Evolutionary conservation across 2,113 vertebrate species (phyloP).

Genomic region (Otolemur garnettii): DNA sequence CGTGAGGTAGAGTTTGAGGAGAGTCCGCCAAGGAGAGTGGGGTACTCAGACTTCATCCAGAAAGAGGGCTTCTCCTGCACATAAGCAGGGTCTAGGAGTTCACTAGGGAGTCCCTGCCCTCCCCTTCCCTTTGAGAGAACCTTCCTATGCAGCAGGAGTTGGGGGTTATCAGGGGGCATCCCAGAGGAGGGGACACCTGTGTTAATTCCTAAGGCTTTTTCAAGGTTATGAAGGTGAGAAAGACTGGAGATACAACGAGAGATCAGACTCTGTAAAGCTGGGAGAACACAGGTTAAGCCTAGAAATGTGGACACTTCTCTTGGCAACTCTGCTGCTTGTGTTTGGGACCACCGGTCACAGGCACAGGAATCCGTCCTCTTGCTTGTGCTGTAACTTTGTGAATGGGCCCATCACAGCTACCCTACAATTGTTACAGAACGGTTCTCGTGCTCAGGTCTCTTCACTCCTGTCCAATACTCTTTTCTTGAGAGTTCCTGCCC

Average conservation of each 20-base stretch:
- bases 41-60: not conserved
- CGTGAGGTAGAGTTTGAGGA: not conserved
- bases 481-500: not conserved
- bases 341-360: not conserved
- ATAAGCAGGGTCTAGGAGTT: not conserved
- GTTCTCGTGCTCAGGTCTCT: not conserved
- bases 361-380: not conserved
- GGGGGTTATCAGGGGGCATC: no score
- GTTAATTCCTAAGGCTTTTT: not conserved
- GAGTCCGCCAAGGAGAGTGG: not conserved
- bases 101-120: not conserved
- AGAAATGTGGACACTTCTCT: not conserved
- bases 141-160: not conserved
- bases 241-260: no score
- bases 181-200: not conserved
- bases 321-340: rapidly evolving
- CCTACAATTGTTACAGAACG: no score
- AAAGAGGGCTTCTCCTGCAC: not conserved
- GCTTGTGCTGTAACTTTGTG: no score
- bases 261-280: not conserved
- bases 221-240: not conserved
- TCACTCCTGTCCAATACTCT: not conserved
- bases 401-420: not conserved
- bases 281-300: not conserved
- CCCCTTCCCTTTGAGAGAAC: not conserved